Base-by-base conservation (phyloP, 1,140 invertebrate species). In the Caenorhabditis remanei region DNA sequence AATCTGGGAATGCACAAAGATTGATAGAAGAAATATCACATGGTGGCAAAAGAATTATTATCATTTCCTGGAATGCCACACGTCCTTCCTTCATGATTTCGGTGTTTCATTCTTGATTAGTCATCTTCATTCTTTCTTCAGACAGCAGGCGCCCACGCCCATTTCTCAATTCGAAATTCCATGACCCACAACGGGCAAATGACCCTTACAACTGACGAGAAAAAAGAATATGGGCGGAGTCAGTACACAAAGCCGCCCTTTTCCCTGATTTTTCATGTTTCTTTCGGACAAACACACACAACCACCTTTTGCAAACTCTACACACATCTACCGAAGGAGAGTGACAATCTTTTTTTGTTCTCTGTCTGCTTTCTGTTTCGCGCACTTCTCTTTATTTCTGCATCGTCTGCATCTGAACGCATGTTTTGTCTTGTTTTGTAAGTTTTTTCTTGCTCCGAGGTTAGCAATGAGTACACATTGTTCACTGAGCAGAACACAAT, bases 141-240 rank as follows among this genome's bases (percentile, higher is more conserved):
- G 9, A 71, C 65, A 46, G 43, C 11, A 71, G 43, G 65, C 41
- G 19, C 71, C 71, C 71, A 79, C 46, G 43, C 71, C 32, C 43
- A 50, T 50, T 79, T 48, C 40, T 50, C 43, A 79, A 79, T 79
- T 79, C n/a, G 4, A 41, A 79, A 79, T 79, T 79, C 71, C 71
- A 79, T 79, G 71, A 79, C 43, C 71, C 71, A 79, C 71, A 50
- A 50, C 71, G n/a, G 71, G 46, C 71, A 79, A 79, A 79, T 79
- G 71, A 79, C 71, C 71, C 71, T 79, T 79, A 53, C 71, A 46
- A 24, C 71, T 48, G n/a, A 79, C 19, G 71, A 79, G 71, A 40
- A 67, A 79, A 79, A 79, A 50, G 24, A 21, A n/a, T 19, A 32
- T 79, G 71, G 71, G 71, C 32, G 71, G 71, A 79, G 71, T 79